Conservation (phyloP, 2,113 vertebrate genomes). For the Xyliphius kryptos region DNA sequence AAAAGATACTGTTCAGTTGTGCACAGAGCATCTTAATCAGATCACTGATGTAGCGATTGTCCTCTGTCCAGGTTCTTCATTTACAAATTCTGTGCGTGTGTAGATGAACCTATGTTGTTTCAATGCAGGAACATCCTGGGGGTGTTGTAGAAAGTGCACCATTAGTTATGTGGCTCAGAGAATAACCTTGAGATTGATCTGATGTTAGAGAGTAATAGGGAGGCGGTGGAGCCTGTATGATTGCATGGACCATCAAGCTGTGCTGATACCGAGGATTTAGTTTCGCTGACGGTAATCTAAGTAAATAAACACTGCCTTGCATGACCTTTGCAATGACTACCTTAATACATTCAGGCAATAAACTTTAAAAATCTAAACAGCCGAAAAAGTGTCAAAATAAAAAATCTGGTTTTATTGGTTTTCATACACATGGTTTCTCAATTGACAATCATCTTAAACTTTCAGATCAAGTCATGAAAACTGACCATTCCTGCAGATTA, state of each 20-base stretch:
- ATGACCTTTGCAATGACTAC: slow-evolving; percentile 22
- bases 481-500: too few relatives aligned
- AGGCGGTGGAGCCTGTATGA: slow-evolving; percentile 8
- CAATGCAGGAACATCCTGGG: slow-evolving; percentile 8
- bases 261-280: slow-evolving; percentile 25
- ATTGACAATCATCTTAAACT: too few relatives aligned
- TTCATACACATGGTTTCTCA: too few relatives aligned
- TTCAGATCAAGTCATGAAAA: too few relatives aligned
- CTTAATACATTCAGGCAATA: background rate
- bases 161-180: slow-evolving; percentile 26
- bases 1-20: background rate
- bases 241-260: slow-evolving; percentile 23
- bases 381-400: too few relatives aligned
- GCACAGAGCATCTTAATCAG: slow-evolving; percentile 22
- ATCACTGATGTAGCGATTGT: background rate
- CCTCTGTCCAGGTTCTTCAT: slow-evolving; percentile 9
- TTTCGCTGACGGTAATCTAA: slow-evolving; percentile 19
- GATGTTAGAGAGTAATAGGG: slow-evolving; percentile 27
- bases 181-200: slow-evolving; percentile 36
- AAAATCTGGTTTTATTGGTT: too few relatives aligned
- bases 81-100: slow-evolving; percentile 12
- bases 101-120: slow-evolving; percentile 12
- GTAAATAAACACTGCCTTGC: slow-evolving; percentile 23
- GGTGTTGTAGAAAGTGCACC: slow-evolving; percentile 15
- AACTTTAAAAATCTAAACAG: background rate